Base-by-base conservation (phyloP, 1,140 invertebrate species). In the Drosophila albomicans region DNA sequence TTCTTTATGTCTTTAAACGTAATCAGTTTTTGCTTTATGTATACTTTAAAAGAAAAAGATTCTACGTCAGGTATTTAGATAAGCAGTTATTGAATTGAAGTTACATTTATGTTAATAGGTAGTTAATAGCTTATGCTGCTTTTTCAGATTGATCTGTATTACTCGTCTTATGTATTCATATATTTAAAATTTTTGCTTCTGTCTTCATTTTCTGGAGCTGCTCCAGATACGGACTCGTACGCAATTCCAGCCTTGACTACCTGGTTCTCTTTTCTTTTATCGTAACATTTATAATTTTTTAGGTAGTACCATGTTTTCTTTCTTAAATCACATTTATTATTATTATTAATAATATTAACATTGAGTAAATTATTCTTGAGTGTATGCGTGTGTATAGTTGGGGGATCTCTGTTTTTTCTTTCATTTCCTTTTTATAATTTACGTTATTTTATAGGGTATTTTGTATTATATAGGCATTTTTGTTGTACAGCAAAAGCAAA, bases 41-140 rank as follows among this genome's bases (percentile, higher is more conserved):
- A 70, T 78, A 63, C 52, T 74, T 81, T 63, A 64, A 84, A 88
- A 84, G 85, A 88, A 87, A 87, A 86, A 89, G 81, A 84, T 72
- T 88, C 84, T 89, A 88, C 77, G 85, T 88, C 84, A 88, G 84
- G 84, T 88, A 88, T 79, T 89, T 88, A 90, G 85, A 89, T 89
- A 88, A 88, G 85, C 85, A 79, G 75, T 88, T 88, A 85, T 85
- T 85, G 78, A 88, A 74, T 89, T 81, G 81, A 89, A 88, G 70
- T 81, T 89, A 89, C 75, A 89, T 85, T 78, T 80, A 79, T 72
- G 62, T 77, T 63, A 75, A 63, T 70, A 75, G 51, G 51, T 72
- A 76, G 62, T 63, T 76, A 54, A 78, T 88, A 85, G 77, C 74
- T 80, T 80, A 88, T 81, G 78, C 73, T 81, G 82, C 54, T 69